These are phyloP conservation scores for Cercopithecus diana DNA, from an alignment of 2,797 vertebrate genomes.

Conservation along the genomic window DNA sequence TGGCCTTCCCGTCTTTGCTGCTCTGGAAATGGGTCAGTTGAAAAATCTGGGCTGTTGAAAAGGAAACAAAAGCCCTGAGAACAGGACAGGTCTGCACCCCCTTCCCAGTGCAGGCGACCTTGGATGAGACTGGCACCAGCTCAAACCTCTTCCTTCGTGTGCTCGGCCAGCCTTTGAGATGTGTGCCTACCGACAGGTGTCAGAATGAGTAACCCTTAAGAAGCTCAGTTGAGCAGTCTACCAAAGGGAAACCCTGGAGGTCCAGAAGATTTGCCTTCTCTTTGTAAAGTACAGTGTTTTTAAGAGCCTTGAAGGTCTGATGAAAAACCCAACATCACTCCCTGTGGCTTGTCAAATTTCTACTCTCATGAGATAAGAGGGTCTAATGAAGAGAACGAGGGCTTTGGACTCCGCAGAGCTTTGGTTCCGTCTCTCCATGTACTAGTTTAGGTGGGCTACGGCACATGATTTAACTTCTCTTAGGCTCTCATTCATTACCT, in stretches of 20 bases:
- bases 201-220: background rate
- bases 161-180: background rate
- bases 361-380: background rate
- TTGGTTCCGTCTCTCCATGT: background rate
- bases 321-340: background rate
- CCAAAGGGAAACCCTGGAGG: background rate
- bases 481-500: background rate
- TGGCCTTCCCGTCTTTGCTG: background rate
- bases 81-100: too few species aligned
- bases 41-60: background rate
- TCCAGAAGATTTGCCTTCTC: background rate
- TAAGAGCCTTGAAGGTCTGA: conserved; percentile 4
- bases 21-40: background rate
- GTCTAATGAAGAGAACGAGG: background rate
- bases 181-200: background rate
- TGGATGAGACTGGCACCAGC: background rate
- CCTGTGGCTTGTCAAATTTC: background rate
- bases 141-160: background rate
- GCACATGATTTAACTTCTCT: background rate
- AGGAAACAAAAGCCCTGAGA: background rate
- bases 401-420: background rate
- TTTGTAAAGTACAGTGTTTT: background rate
- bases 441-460: background rate
- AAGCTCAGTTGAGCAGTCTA: background rate
- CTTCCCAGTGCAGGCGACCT: background rate